Base-by-base conservation (phyloP, 2,797 vertebrate species). In the Xerus rutilus region DNA sequence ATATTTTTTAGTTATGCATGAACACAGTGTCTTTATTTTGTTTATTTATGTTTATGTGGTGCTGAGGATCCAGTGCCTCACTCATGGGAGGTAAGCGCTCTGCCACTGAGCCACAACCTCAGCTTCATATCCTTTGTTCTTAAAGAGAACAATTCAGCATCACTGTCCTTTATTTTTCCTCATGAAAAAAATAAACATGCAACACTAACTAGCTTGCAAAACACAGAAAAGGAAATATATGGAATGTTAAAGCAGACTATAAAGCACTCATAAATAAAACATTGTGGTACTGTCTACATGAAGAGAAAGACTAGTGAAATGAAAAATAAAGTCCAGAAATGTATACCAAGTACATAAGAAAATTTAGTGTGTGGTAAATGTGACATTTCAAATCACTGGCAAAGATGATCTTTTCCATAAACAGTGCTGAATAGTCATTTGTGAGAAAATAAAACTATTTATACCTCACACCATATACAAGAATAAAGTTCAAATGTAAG, bases 251-350 rank as follows among this genome's bases (percentile, higher is more conserved):
- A 67, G 62, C 23, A 52, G 11, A 69, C 6, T 74, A 87, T 70
- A 93, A 93, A 91, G 54, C 35, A 74, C 49, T 95, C 88, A 84
- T 81, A 94, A 84, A 79, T 81, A 94, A 87, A 90, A 73, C 2
- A 89, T 43, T 52, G 39, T 88, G 45, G 32, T 69, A 83, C 14
- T 74, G 17, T 28, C 62, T 72, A 83, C 62, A 74, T 82, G 73
- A 54, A 62, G 9, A 81, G 32, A 96, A 59, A 93, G 30, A 86
- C n/a, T 52, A n/a, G 86, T 62, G 23, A 82, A 70, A 91, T 12
- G 93, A 47, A 92, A 85, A n/a, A 89, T 49, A 57, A 95, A 97
- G 76, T 90, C 65, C 72, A 70, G 45, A 95, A 95, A 94, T 87
- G 72, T 6, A 96, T n/a, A 67, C 23, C 21, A 83, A 78, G 57